These are phyloP conservation scores for Hoplostethus mediterraneus DNA, from an alignment of 2,797 vertebrate genomes.

Conservation along the genomic window DNA sequence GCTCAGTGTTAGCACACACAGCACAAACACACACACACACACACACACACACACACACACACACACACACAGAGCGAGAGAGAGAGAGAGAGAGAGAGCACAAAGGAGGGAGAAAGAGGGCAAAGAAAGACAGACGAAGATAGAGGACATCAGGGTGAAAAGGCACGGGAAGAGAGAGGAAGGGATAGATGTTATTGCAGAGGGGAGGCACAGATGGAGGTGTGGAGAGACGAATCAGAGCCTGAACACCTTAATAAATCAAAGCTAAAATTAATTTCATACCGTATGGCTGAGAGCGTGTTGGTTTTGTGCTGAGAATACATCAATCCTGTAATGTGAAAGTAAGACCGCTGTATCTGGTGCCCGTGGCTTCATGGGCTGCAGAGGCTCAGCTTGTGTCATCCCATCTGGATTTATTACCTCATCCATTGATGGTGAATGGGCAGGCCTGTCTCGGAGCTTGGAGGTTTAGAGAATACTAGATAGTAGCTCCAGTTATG, in stretches of 20 bases:
- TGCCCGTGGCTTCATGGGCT: conserved; percentile 5
- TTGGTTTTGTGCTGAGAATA: conserved; percentile 10
- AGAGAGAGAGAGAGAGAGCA: conserved; percentile 23
- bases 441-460: not conserved
- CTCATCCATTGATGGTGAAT: not conserved
- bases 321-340: conserved; percentile 4
- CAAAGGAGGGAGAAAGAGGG: not conserved
- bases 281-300: not conserved
- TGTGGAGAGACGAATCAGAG: conserved; percentile 24
- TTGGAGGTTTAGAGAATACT: not conserved
- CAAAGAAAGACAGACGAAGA: not conserved
- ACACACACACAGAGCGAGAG: conserved; percentile 28
- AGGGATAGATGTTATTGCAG: conserved; percentile 6
- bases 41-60: conserved; percentile 1
- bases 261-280: not conserved
- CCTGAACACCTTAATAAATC: conserved; percentile 19
- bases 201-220: conserved; percentile 21
- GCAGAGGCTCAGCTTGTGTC: not conserved
- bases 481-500: not conserved
- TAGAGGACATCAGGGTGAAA: conserved; percentile 27
- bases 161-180: conserved; percentile 23
- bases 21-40: conserved; percentile 1
- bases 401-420: not conserved
- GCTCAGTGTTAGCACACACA: conserved; percentile 55
- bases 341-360: not conserved